Evolutionary conservation across 2,888 invertebrate species (phyloP).

Genomic region (Lacanobia wlatinum): DNA sequence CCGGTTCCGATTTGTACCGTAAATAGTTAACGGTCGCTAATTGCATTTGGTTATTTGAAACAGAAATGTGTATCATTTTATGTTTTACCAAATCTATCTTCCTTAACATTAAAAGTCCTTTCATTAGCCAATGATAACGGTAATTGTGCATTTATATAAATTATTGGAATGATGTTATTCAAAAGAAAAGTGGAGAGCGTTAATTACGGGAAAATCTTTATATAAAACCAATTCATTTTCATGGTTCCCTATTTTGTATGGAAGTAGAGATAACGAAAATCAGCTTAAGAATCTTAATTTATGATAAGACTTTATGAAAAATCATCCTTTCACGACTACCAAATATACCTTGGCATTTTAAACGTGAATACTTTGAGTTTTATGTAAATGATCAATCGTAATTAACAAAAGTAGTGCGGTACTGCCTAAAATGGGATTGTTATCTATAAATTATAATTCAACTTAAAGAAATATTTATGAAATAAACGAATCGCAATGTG

Average conservation of each 20-base stretch:
- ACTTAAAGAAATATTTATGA: background rate
- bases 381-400: slow-evolving; percentile 40
- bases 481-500: background rate
- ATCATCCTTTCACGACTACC: slow-evolving; percentile 47
- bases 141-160: background rate
- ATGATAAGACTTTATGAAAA: slow-evolving; percentile 59
- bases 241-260: slow-evolving; percentile 14
- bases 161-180: slow-evolving; percentile 1
- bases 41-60: slow-evolving; percentile 20
- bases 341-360: slow-evolving; percentile 48
- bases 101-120: background rate
- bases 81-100: background rate
- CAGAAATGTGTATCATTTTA: background rate
- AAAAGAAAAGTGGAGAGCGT: slow-evolving; percentile 7
- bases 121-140: background rate
- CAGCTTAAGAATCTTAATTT: slow-evolving; percentile 51
- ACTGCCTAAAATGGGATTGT: slow-evolving; percentile 7
- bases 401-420: slow-evolving; percentile 2
- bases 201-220: background rate
- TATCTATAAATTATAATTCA: background rate
- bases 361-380: slow-evolving; percentile 42
- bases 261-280: slow-evolving; percentile 38
- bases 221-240: slow-evolving; percentile 19
- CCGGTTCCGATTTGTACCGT: slow-evolving; percentile 36
- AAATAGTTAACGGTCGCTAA: slow-evolving; percentile 23